Evolutionary conservation across 1,140 invertebrate genomes (phyloP).

Genomic region (Drosophila nikananu): DNA sequence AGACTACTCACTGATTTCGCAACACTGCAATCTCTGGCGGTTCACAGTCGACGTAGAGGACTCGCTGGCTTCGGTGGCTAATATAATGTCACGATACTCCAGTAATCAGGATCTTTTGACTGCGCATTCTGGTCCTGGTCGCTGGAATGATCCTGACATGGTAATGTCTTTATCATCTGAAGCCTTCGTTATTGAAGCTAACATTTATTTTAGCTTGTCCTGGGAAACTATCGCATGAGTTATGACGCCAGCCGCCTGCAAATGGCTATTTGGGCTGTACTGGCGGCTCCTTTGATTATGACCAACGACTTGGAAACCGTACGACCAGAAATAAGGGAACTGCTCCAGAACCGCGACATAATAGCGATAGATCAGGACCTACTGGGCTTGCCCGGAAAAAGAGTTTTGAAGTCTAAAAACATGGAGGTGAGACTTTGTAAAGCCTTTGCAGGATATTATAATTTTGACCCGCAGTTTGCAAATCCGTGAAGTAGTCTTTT

Average conservation of each 20-base stretch:
- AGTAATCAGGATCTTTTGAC: conserved; percentile 94
- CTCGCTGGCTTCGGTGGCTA: conserved; percentile 94
- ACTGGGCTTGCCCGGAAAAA: conserved; percentile 41
- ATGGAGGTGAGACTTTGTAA: conserved; percentile 22
- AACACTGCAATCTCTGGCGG: conserved; percentile 97
- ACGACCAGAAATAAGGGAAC: conserved; percentile 94
- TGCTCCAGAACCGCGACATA: conserved; percentile 95
- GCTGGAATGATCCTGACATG: conserved; percentile 99
- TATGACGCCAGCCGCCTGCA: conserved; percentile 97
- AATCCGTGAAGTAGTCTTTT: background rate
- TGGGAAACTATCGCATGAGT: conserved; percentile 97
- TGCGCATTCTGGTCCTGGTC: conserved; percentile 95
- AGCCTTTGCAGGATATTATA: background rate
- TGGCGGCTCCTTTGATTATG: conserved; percentile 98
- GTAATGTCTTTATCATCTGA: conserved; percentile 85
- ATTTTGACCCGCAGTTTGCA: background rate
- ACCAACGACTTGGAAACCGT: conserved; percentile 97
- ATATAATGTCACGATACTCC: conserved; percentile 96
- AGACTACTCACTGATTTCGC: conserved; percentile 93
- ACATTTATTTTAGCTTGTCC: conserved; percentile 89
- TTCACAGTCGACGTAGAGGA: conserved; percentile 98
- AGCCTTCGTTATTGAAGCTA: background rate
- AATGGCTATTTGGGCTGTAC: conserved; percentile 98
- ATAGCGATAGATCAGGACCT: conserved; percentile 97
- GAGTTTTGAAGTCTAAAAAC: background rate